These are phyloP conservation scores for Agonopterix subpropinquella DNA, from an alignment of 2,888 invertebrate genomes.

Conservation along the genomic window DNA sequence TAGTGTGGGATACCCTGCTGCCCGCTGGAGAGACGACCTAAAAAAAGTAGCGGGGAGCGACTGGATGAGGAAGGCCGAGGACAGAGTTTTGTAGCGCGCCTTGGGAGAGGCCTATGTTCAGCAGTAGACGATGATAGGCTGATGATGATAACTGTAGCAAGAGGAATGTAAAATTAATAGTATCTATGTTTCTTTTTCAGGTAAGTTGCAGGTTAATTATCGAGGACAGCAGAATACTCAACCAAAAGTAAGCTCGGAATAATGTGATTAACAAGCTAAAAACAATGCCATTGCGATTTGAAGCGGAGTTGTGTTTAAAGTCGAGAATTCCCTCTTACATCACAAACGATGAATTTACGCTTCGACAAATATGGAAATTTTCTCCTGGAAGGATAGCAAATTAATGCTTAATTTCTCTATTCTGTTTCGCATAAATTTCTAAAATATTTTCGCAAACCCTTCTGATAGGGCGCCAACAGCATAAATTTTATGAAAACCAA, in stretches of 20 bases:
- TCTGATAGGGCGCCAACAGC: constrained; percentile 35
- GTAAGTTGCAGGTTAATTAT: constrained; percentile 14
- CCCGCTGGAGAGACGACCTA: too few relatives aligned
- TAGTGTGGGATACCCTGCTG: too few relatives aligned
- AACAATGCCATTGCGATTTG: neutral
- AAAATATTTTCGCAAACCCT: constrained; percentile 50
- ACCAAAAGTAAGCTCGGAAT: neutral
- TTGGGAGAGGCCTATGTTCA: too few relatives aligned
- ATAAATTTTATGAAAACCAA: constrained; percentile 36
- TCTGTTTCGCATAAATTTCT: constrained; percentile 58
- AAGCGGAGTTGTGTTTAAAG: neutral
- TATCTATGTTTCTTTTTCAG: constrained; percentile 14
- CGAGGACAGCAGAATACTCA: neutral
- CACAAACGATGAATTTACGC: constrained; percentile 49
- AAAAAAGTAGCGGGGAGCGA: too few relatives aligned
- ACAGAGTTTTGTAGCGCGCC: too few relatives aligned
- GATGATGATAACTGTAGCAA: too few relatives aligned
- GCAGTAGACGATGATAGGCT: too few relatives aligned
- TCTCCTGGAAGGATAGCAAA: constrained; percentile 46
- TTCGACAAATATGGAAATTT: constrained; percentile 64
- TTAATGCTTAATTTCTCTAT: constrained; percentile 61
- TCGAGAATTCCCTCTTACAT: constrained; percentile 27
- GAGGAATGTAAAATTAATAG: too few relatives aligned
- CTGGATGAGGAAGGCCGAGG: too few relatives aligned
- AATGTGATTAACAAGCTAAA: neutral